phyloP scores from a whole-genome alignment of 2,888 invertebrate species.

The Agapostemon virescens region DNA sequence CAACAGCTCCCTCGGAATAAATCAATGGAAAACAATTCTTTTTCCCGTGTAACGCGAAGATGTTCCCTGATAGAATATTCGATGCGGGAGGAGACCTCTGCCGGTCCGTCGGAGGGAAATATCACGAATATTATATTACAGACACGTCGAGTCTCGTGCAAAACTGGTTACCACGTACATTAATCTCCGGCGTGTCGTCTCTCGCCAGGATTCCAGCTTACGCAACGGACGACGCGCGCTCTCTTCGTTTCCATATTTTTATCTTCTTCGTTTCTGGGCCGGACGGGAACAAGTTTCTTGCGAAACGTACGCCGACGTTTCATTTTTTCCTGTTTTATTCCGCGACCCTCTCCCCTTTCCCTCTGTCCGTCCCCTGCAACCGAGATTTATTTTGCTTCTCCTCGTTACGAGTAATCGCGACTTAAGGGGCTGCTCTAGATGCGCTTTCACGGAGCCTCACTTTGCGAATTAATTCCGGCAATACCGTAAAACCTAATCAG shows the following conservation, averaged over 20 bases:
- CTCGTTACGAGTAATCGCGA: slow-evolving; percentile 5
- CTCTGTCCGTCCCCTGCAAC: neutral
- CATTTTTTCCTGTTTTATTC: slow-evolving; percentile 4
- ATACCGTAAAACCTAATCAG: neutral
- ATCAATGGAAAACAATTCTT: slow-evolving; percentile 6
- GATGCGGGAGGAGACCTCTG: slow-evolving; percentile 1
- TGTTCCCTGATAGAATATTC: slow-evolving; percentile 39
- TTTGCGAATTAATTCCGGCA: neutral
- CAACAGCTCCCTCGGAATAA: neutral
- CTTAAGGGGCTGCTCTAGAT: neutral
- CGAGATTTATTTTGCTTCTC: neutral
- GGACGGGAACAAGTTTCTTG: slow-evolving; percentile 13
- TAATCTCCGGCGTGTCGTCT: slow-evolving; percentile 32
- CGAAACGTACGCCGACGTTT: slow-evolving; percentile 20
- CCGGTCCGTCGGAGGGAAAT: slow-evolving; percentile 10
- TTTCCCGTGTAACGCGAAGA: neutral
- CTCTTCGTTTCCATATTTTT: slow-evolving; percentile 48
- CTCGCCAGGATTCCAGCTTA: slow-evolving; percentile 19
- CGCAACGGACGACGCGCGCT: slow-evolving; percentile 5
- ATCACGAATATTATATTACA: slow-evolving; percentile 22
- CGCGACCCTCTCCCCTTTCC: neutral
- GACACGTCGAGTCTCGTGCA: slow-evolving; percentile 23
- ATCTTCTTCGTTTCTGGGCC: slow-evolving; percentile 38
- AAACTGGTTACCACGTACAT: slow-evolving; percentile 29
- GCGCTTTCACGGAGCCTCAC: neutral